Conservation (phyloP, 1,140 invertebrate species). For the Atta cephalotes region DNA sequence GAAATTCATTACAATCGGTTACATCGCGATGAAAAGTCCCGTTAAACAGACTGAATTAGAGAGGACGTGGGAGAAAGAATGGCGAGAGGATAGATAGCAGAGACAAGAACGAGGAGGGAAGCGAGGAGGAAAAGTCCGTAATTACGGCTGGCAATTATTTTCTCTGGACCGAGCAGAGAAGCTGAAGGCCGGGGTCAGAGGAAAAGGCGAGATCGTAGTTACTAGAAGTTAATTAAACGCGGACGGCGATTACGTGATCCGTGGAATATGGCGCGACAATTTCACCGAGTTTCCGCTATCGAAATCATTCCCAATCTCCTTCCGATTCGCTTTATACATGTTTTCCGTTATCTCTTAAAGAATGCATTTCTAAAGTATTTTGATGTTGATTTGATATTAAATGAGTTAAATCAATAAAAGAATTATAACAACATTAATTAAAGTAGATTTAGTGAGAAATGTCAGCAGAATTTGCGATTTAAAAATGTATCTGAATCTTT, state of each 20-base stretch:
- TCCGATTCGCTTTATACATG: conserved; percentile 31
- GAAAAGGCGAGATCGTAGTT: conserved; percentile 73
- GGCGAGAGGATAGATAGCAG: conserved; percentile 40
- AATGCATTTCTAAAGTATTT: background rate
- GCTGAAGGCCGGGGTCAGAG: conserved; percentile 26
- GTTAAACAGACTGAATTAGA: conserved; percentile 63
- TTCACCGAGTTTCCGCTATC: conserved; percentile 56
- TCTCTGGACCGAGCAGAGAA: conserved; percentile 62
- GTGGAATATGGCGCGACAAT: conserved; percentile 49
- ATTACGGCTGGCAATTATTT: conserved; percentile 81
- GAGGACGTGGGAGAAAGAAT: conserved; percentile 52
- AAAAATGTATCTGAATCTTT: conserved; percentile 62
- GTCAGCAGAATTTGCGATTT: conserved; percentile 30
- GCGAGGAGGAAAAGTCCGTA: conserved; percentile 72
- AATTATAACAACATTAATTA: conserved; percentile 27
- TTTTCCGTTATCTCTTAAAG: conserved; percentile 3
- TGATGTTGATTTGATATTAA: background rate
- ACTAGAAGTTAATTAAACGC: conserved; percentile 81
- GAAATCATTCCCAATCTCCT: conserved; percentile 37
- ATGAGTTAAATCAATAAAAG: background rate
- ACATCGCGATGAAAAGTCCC: conserved; percentile 64
- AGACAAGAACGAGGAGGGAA: conserved; percentile 28
- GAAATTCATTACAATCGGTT: conserved; percentile 64
- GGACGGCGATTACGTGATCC: conserved; percentile 62
- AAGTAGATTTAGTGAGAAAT: background rate